Percentiles rank a stretch among this genome's conserved stretches.
phyloP scores from a whole-genome alignment of 2,797 vertebrate genomes.

The Acanthis flammea region DNA sequence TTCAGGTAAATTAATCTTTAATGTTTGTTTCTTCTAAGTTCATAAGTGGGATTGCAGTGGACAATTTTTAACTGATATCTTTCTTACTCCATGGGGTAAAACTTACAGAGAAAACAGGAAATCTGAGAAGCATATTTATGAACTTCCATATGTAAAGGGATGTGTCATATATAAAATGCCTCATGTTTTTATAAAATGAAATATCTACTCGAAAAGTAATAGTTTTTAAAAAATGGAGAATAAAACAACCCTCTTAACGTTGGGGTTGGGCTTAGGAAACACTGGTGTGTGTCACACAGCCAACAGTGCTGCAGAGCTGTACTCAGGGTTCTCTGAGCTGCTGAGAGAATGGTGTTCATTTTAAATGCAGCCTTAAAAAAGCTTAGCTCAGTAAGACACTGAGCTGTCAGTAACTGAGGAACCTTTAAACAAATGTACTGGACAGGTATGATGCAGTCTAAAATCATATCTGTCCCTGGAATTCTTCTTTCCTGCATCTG shows the following conservation, averaged over 20 bases:
- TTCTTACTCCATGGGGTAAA: background rate
- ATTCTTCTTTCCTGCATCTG: background rate
- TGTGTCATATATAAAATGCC: background rate
- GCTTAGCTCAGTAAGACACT: background rate
- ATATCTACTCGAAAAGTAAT: background rate
- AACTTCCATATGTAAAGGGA: background rate
- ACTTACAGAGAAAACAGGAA: background rate
- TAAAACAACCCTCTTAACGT: background rate
- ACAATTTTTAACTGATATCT: background rate
- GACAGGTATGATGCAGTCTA: background rate
- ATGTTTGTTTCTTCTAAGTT: background rate
- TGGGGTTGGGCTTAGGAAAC: background rate
- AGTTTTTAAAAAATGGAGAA: background rate
- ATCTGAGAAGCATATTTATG: background rate
- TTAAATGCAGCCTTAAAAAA: background rate
- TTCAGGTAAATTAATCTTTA: background rate
- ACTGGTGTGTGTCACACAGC: background rate
- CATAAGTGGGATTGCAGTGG: background rate
- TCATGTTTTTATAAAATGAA: background rate
- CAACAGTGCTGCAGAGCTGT: background rate
- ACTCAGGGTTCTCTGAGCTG: background rate
- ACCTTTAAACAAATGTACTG: background rate
- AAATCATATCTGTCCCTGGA: background rate
- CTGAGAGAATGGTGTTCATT: background rate
- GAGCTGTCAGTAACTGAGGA: background rate